These are phyloP conservation scores for Nycteola revayana DNA, from an alignment of 2,888 invertebrate species.

Conservation along the genomic window DNA sequence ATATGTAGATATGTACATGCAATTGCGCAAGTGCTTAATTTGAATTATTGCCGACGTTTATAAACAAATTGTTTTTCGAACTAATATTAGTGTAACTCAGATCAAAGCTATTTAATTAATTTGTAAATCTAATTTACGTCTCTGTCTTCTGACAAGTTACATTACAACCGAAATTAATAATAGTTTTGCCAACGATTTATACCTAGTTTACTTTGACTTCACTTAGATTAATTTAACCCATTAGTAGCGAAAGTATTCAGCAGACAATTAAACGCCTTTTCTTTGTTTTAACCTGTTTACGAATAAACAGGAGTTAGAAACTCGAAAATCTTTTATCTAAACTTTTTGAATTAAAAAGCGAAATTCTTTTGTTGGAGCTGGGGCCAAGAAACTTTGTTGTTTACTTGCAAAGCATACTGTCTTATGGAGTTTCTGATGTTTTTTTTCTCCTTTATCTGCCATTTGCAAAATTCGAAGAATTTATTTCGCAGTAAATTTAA, in stretches of 20 bases:
- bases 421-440: slow-evolving; percentile 23
- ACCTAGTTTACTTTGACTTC: slow-evolving; percentile 28
- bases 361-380: slow-evolving; percentile 37
- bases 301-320: slow-evolving; percentile 26
- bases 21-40: too few species aligned
- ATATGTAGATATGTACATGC: too few species aligned
- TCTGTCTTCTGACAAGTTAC: too few species aligned
- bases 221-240: slow-evolving; percentile 22
- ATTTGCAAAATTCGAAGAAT: slow-evolving; percentile 23
- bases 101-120: too few species aligned
- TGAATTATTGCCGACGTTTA: too few species aligned
- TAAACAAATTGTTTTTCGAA: too few species aligned
- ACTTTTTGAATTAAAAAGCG: slow-evolving; percentile 42
- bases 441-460: slow-evolving; percentile 13
- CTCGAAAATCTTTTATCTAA: slow-evolving; percentile 29
- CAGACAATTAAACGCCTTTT: slow-evolving; percentile 16
- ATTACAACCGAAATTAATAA: too few species aligned
- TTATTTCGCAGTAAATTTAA: slow-evolving; percentile 23
- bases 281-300: slow-evolving; percentile 20
- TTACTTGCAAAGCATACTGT: slow-evolving; percentile 27
- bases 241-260: slow-evolving; percentile 21
- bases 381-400: slow-evolving; percentile 32
- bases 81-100: too few species aligned
- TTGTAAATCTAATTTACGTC: too few species aligned
- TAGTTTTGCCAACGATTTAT: too few species aligned